Evolutionary conservation across 2,113 vertebrate species (phyloP).

Genomic region (Nannospalax galili): DNA sequence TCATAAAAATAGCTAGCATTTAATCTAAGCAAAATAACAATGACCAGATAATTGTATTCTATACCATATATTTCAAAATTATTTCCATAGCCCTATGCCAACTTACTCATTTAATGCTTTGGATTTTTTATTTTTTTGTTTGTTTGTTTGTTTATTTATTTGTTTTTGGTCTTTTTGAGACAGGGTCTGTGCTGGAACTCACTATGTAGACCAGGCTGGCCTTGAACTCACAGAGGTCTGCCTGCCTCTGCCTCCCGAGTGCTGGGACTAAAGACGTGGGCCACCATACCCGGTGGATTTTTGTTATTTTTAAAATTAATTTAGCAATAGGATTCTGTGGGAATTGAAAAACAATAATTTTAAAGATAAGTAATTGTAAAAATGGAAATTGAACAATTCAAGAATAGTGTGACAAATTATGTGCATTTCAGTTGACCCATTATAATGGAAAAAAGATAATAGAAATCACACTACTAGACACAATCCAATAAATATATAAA

Average conservation of each 20-base stretch:
- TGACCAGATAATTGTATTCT: background rate
- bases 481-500: background rate
- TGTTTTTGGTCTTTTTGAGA: too few relatives aligned
- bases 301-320: background rate
- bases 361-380: background rate
- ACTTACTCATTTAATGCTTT: background rate
- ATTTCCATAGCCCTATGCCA: background rate
- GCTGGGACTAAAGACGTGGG: too few relatives aligned
- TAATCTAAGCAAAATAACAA: background rate
- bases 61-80: background rate
- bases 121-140: too few relatives aligned
- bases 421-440: background rate
- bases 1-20: background rate
- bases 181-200: too few relatives aligned
- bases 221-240: too few relatives aligned
- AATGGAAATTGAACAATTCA: constrained; percentile 13
- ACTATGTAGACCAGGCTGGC: too few relatives aligned
- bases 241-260: too few relatives aligned
- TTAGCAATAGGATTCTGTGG: background rate
- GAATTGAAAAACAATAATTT: constrained; percentile 38
- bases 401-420: background rate
- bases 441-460: background rate
- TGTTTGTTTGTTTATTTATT: too few relatives aligned
- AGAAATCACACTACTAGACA: background rate
- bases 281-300: too few relatives aligned